Conservation (phyloP, 2,888 invertebrate genomes). For the Tineola bisselliella region DNA sequence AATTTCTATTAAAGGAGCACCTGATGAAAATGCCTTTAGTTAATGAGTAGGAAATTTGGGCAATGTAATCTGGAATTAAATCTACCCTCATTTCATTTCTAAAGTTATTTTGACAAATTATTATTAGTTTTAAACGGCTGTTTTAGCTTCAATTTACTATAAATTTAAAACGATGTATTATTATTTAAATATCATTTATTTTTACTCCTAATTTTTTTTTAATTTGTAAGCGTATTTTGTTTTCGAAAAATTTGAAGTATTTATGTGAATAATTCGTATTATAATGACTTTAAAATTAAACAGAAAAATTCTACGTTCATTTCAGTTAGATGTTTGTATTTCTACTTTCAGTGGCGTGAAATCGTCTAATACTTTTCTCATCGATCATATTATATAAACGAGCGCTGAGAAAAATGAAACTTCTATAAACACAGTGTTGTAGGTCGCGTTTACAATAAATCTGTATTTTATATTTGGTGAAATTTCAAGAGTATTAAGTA, state of each 20-base stretch:
- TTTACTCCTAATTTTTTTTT: no score
- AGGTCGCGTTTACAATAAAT: neutral
- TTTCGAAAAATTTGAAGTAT: no score
- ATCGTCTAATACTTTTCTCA: neutral
- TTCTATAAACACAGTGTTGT: neutral
- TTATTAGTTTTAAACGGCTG: neutral
- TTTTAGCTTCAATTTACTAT: neutral
- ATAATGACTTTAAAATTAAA: no score
- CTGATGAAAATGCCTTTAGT: neutral
- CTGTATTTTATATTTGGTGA: no score
- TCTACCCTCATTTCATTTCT: neutral
- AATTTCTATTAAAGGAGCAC: neutral
- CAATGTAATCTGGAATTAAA: constrained; percentile 2
- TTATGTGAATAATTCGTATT: no score
- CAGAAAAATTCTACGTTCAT: no score
- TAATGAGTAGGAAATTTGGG: constrained; percentile 1
- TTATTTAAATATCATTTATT: no score
- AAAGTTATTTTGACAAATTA: neutral
- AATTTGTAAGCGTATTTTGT: no score
- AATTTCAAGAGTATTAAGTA: no score
- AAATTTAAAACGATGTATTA: no score
- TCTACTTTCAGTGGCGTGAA: neutral
- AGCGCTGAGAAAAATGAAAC: neutral
- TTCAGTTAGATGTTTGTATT: neutral
- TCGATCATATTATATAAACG: constrained; percentile 4